A percentile compares a stretch with the other conserved stretches of the same genome.
Conservation (phyloP, 2,888 invertebrate species). For the Zhengitettix transpicula region DNA sequence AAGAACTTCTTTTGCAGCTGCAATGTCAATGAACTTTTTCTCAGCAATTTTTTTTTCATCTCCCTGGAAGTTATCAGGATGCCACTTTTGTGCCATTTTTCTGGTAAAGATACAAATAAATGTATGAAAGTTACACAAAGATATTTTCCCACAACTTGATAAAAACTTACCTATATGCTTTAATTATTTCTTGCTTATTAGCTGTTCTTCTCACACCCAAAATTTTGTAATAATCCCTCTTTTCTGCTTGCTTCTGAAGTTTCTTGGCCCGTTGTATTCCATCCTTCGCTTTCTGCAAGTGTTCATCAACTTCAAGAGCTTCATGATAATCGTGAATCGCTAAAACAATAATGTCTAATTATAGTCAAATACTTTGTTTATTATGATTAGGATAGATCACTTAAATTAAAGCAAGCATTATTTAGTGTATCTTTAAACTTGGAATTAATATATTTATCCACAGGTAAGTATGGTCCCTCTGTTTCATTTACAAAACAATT, state of each 20-base stretch:
- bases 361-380: too few species aligned
- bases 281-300: constrained; percentile 67
- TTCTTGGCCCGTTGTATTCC: constrained; percentile 78
- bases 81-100: constrained; percentile 95
- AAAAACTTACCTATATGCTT: constrained; percentile 63
- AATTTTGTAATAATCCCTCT: constrained; percentile 95
- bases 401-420: too few species aligned
- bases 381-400: too few species aligned
- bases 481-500: too few species aligned
- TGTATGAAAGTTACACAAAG: neutral
- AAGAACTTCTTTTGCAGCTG: constrained; percentile 92
- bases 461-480: too few species aligned
- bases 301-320: constrained; percentile 68
- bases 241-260: constrained; percentile 80
- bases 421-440: too few species aligned
- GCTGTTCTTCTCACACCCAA: constrained; percentile 81
- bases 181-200: constrained; percentile 79
- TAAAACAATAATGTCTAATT: constrained; percentile 19
- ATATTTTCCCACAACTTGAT: neutral
- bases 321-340: constrained; percentile 76
- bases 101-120: constrained; percentile 27
- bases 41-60: constrained; percentile 89
- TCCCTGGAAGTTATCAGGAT: constrained; percentile 85
- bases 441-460: too few species aligned
- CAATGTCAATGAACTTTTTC: constrained; percentile 96